Evolutionary conservation across 2,113 vertebrate species (phyloP).

Genomic region (Panthera leo): DNA sequence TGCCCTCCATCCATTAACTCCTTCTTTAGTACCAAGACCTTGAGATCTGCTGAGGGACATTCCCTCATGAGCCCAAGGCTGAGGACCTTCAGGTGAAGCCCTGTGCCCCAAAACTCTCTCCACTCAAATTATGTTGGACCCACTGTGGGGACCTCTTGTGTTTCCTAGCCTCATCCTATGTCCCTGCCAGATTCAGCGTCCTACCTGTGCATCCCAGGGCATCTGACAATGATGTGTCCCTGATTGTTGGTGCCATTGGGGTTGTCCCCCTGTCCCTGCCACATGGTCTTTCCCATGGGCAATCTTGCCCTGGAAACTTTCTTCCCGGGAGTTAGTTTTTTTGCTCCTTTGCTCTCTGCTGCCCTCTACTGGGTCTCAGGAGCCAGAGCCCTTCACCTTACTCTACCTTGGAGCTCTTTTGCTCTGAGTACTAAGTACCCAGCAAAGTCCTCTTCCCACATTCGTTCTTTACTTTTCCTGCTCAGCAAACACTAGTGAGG

Average conservation of each 20-base stretch:
- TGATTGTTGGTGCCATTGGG: neutral
- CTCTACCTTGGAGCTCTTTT: neutral
- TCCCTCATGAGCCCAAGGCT: neutral
- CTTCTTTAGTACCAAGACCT: neutral
- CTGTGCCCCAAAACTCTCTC: neutral
- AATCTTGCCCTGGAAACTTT: neutral
- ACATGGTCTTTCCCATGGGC: neutral
- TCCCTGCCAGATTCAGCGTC: neutral
- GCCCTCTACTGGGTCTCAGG: neutral
- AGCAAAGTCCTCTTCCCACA: neutral
- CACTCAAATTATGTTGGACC: neutral
- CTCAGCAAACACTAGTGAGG: neutral
- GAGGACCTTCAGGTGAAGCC: neutral
- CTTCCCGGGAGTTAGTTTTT: neutral
- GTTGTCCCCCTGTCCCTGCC: neutral
- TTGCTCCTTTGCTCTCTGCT: conserved; percentile 45
- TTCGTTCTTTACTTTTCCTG: neutral
- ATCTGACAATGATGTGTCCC: neutral
- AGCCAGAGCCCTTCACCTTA: neutral
- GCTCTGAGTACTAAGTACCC: neutral
- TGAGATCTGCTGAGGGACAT: neutral
- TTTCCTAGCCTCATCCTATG: neutral
- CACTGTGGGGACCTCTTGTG: neutral
- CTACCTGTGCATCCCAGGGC: neutral
- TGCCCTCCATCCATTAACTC: neutral